Evolutionary conservation across 2,113 vertebrate species (phyloP).

Genomic region (Crotalus viridis): DNA sequence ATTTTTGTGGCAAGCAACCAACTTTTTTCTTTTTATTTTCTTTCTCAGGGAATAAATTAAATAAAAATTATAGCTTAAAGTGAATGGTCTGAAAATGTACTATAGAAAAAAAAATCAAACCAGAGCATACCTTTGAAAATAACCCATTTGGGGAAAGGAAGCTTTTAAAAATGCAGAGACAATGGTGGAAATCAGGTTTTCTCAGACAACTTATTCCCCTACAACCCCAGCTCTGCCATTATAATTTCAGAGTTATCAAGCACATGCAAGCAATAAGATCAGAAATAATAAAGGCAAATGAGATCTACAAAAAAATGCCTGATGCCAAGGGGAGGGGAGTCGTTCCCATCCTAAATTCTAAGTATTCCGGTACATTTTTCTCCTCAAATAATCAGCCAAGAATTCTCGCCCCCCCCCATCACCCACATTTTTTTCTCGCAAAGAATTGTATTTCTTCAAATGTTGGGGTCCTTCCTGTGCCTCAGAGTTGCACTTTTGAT

Average conservation of each 20-base stretch:
- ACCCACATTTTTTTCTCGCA: background rate
- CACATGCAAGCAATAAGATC: constrained; percentile 38
- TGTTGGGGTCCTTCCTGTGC: background rate
- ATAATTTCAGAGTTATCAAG: background rate
- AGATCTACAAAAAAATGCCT: background rate
- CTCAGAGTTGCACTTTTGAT: background rate
- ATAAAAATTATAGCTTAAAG: background rate
- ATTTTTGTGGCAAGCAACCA: constrained; percentile 38
- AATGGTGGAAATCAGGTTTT: background rate
- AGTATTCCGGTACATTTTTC: background rate
- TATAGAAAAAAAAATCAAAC: constrained; percentile 13
- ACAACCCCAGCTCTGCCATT: background rate
- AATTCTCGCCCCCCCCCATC: background rate
- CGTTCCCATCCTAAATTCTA: background rate
- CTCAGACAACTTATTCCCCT: background rate
- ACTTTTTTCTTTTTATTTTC: background rate
- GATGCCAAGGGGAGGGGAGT: background rate
- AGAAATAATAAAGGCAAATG: constrained; percentile 40
- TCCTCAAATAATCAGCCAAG: background rate
- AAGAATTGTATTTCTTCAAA: background rate
- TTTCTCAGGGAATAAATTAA: background rate
- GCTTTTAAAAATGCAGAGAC: background rate
- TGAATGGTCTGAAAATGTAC: background rate
- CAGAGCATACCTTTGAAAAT: background rate
- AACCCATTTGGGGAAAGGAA: constrained; percentile 5